Evolutionary conservation across 1,140 invertebrate species (phyloP).

Genomic region (Bombus polaris): DNA sequence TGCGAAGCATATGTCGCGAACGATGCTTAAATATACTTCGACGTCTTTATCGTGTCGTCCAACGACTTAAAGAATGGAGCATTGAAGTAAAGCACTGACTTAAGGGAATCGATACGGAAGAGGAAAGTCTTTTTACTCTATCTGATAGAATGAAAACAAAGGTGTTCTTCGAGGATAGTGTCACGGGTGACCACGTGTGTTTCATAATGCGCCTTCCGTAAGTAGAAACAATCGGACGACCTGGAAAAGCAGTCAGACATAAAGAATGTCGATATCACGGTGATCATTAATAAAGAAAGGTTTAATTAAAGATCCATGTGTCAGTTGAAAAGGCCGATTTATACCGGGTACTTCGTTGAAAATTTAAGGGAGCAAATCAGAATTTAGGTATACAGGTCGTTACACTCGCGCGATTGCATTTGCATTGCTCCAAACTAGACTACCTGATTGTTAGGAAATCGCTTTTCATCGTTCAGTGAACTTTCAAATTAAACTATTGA

Average conservation of each 20-base stretch:
- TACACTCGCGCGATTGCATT: constrained; percentile 40
- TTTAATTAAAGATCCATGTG: background rate
- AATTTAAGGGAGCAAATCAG: constrained; percentile 27
- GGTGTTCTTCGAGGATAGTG: constrained; percentile 28
- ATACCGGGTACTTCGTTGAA: background rate
- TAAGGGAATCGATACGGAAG: constrained; percentile 9
- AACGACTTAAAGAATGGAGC: too few relatives aligned
- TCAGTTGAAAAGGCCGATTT: background rate
- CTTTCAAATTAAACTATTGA: background rate
- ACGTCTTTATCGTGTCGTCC: background rate
- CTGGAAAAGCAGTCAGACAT: constrained; percentile 75
- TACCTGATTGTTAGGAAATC: constrained; percentile 9
- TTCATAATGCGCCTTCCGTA: constrained; percentile 74
- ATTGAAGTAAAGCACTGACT: background rate
- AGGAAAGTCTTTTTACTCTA: constrained; percentile 21
- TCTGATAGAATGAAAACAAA: constrained; percentile 47
- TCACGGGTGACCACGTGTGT: constrained; percentile 64
- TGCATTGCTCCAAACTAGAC: constrained; percentile 10
- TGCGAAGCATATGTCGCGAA: too few relatives aligned
- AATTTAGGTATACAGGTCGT: constrained; percentile 33
- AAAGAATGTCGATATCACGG: constrained; percentile 63
- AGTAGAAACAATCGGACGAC: constrained; percentile 71
- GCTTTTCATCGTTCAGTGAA: constrained; percentile 16
- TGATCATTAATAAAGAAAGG: constrained; percentile 39
- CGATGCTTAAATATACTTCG: background rate